phyloP scores from a whole-genome alignment of 2,113 vertebrate genomes.

The Oceanites oceanicus region DNA sequence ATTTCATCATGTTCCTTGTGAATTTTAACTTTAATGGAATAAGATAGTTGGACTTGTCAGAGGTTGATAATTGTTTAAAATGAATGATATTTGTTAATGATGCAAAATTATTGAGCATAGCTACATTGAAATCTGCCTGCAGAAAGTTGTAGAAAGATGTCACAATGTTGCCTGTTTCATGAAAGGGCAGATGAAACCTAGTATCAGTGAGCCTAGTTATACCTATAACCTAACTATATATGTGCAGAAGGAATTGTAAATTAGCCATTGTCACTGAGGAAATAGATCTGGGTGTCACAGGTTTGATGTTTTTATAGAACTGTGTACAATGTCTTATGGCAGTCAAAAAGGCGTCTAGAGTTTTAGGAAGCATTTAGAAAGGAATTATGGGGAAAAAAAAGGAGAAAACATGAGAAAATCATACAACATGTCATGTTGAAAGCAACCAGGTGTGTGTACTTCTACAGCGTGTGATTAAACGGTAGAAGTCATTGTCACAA shows the following conservation, averaged over 20 bases:
- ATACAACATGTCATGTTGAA: rapidly evolving
- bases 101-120: not conserved
- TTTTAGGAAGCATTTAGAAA: not conserved
- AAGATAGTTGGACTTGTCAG: not conserved
- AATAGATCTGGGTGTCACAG: not conserved
- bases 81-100: not conserved
- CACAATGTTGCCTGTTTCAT: not conserved
- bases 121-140: not conserved
- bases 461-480: not conserved
- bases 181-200: not conserved
- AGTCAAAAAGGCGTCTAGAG: not conserved
- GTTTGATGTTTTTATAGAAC: not conserved
- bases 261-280: too few relatives aligned
- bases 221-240: not conserved
- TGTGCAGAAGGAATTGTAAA: too few relatives aligned
- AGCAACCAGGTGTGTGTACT: not conserved
- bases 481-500: not conserved
- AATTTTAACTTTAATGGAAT: not conserved
- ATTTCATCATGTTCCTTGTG: rapidly evolving
- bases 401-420: not conserved
- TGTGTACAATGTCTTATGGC: not conserved
- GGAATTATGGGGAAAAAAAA: not conserved
- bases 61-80: not conserved
- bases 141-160: not conserved
- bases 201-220: not conserved